These are phyloP conservation scores for Pimpla rufipes DNA, from an alignment of 2,888 invertebrate genomes.

Conservation along the genomic window DNA sequence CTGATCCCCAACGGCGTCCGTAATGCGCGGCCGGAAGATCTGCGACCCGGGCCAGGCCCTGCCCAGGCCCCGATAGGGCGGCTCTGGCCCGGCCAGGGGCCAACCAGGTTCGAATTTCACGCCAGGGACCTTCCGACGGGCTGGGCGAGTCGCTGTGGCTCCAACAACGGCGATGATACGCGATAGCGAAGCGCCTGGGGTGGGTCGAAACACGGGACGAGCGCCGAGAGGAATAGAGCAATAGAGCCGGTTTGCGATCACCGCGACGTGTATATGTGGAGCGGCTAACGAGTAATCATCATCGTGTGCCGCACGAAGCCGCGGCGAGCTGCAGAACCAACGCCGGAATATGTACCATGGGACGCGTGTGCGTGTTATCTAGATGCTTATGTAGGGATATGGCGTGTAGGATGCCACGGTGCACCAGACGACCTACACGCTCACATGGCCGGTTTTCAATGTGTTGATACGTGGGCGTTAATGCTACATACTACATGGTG, in stretches of 20 bases:
- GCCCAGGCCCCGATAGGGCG: too few species aligned
- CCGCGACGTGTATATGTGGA: constrained; percentile 4
- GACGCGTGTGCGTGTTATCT: too few species aligned
- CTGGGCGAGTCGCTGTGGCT: too few species aligned
- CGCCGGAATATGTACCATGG: too few species aligned
- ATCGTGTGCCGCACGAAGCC: constrained; percentile 23
- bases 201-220: constrained; percentile 13
- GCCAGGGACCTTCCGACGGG: too few species aligned
- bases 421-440: constrained; percentile 12
- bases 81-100: too few species aligned
- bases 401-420: too few species aligned
- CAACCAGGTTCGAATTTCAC: too few species aligned
- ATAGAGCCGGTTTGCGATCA: constrained; percentile 23
- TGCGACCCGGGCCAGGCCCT: too few species aligned
- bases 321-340: too few species aligned
- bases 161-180: constrained; percentile 10
- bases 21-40: not conserved
- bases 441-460: not conserved
- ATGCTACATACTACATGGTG: not conserved
- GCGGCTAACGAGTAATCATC: constrained; percentile 44
- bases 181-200: constrained; percentile 8
- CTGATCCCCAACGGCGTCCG: constrained; percentile 2
- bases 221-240: constrained; percentile 28
- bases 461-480: not conserved
- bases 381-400: too few species aligned